Percentiles rank a stretch among this genome's conserved stretches.
phyloP scores from a whole-genome alignment of 2,797 vertebrate species.

The Gallinago nigripennis region DNA sequence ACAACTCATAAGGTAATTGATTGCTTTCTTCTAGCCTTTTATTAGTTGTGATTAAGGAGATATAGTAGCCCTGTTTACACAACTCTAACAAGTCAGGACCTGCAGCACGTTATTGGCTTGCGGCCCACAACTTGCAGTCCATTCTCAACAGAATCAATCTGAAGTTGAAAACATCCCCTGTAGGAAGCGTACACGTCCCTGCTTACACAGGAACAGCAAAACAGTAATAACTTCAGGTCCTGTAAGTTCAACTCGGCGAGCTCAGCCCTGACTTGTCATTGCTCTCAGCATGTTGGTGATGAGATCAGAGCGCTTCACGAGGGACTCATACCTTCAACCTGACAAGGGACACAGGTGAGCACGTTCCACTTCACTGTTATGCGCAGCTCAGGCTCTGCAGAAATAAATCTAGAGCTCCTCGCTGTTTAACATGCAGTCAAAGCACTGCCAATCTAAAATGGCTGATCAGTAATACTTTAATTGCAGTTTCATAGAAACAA shows the following conservation, averaged over 20 bases:
- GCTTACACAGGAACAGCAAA: conserved; percentile 48
- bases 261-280: conserved; percentile 64
- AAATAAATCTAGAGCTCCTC: conserved; percentile 15
- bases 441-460: conserved; percentile 79
- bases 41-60: conserved; percentile 72
- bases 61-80: conserved; percentile 72
- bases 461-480: conserved; percentile 84
- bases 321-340: conserved; percentile 47
- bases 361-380: not conserved
- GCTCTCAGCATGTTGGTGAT: conserved; percentile 53
- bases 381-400: conserved; percentile 19
- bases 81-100: conserved; percentile 77
- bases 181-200: conserved; percentile 58
- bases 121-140: conserved; percentile 66
- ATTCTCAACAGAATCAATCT: conserved; percentile 73
- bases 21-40: conserved; percentile 72
- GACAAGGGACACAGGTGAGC: conserved; percentile 42
- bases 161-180: conserved; percentile 72
- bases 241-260: conserved; percentile 61
- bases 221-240: conserved; percentile 61
- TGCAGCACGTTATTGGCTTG: conserved; percentile 72
- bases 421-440: conserved; percentile 72
- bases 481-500: conserved; percentile 86
- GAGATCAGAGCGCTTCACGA: conserved; percentile 43
- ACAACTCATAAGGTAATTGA: conserved; percentile 71